Percentiles rank a stretch among this genome's conserved stretches.
Conservation (phyloP, 92 coral and sea anemone genomes). For the Desmophyllum pertusum region DNA sequence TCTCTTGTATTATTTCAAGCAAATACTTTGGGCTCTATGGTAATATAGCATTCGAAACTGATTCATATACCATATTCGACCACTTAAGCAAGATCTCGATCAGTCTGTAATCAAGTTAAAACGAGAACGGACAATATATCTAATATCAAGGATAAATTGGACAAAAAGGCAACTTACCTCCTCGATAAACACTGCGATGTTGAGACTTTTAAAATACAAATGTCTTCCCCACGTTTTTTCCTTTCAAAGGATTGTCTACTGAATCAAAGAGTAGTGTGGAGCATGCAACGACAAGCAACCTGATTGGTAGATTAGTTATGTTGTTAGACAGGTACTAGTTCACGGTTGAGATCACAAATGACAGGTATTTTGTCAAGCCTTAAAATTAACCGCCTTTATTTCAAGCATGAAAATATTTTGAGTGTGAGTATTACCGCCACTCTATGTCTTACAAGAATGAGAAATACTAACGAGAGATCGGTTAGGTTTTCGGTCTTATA, state of each 20-base stretch:
- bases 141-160: not conserved
- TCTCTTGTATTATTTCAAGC: not conserved
- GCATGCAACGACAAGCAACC: not conserved
- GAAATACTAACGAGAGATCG: not conserved
- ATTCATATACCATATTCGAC: not conserved
- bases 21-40: not conserved
- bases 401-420: not conserved
- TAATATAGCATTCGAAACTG: not conserved
- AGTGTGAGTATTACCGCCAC: not conserved
- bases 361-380: not conserved
- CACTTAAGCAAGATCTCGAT: not conserved
- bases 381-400: not conserved
- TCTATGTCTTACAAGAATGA: not conserved
- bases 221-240: not conserved
- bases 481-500: not conserved
- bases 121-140: not conserved
- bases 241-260: not conserved
- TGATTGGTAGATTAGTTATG: not conserved
- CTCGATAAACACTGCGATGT: not conserved
- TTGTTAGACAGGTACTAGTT: constrained; percentile 22
- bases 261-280: not conserved
- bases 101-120: not conserved
- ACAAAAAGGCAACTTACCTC: not conserved
- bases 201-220: not conserved
- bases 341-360: constrained; percentile 33